Evolutionary conservation across 1,140 invertebrate species (phyloP), one percentile per base, ranked within the genome.

Genomic region (Ostrea edulis): DNA sequence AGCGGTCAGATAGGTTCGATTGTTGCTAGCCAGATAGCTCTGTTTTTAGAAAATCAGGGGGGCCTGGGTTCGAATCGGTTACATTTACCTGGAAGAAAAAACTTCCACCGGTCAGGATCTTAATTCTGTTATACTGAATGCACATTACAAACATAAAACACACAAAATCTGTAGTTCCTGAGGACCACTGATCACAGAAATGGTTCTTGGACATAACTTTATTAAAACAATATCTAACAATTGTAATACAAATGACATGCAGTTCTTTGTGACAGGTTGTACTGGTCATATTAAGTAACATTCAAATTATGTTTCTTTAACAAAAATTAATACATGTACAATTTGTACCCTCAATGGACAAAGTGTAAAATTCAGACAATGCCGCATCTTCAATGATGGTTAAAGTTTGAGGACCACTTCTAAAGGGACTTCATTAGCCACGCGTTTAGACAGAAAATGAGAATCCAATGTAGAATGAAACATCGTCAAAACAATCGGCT

Each of bases 191-290:
- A 44, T 44, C 35, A 44, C 2, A 44, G 35, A 44, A 44, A 44
- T 5, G 5, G 35, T 44, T 44, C 35, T 25, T 35, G 29, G 22
- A 29, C 29, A 29, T 29, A n/a, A 14, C 25, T 77, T 77, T 77
- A 77, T 35, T 77, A 35, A 29, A 35, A 77, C 68, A 77, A 77
- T 29, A 14, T 25, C 68, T 25, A 77, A 77, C 68, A 77, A 77
- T 29, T 25, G 29, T 77, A 11, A 14, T 77, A 77, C 35, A 77
- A 20, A 71, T 25, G 25, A 25, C 35, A 44, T 44, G 35, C 35
- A 44, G 5, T 44, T 44, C 35, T 44, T 62, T 55, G 7, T 20
- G n/a, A 62, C 12, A 77, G 25, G 22, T 35, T 77, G 68, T 25
- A 77, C 22, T 35, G 12, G 29, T 77, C 68, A 77, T 77, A 29